Evolutionary conservation across 2,888 invertebrate genomes (phyloP).

Genomic region (Microctonus aethiopoides): DNA sequence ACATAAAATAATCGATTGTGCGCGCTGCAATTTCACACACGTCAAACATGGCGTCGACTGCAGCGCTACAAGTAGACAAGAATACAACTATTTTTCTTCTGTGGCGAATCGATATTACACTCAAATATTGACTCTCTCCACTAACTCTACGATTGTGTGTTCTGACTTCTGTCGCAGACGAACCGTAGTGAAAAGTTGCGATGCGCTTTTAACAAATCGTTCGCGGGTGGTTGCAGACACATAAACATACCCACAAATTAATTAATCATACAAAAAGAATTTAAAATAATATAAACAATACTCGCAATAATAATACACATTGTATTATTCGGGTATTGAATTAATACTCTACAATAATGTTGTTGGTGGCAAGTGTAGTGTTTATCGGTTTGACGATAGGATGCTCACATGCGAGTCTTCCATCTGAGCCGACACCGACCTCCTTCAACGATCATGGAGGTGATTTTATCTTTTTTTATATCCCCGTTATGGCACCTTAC

Average conservation of each 20-base stretch:
- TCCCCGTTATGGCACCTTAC: neutral
- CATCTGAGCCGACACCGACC: conserved; percentile 57
- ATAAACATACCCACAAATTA: neutral
- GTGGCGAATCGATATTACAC: conserved; percentile 65
- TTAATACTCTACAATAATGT: conserved; percentile 46
- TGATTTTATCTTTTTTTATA: conserved; percentile 50
- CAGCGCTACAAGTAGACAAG: conserved; percentile 46
- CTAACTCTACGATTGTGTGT: conserved; percentile 50
- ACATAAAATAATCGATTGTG: neutral
- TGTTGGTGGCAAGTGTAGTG: conserved; percentile 55
- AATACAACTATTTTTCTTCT: conserved; percentile 53
- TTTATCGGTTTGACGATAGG: conserved; percentile 57
- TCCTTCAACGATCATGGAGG: conserved; percentile 65
- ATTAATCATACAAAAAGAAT: conserved; percentile 6
- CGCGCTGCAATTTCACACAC: neutral
- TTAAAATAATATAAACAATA: conserved; percentile 3
- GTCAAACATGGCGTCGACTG: no score
- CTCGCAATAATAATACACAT: conserved; percentile 21
- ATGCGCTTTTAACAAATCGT: conserved; percentile 43
- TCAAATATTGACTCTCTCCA: conserved; percentile 68
- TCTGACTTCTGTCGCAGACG: conserved; percentile 42
- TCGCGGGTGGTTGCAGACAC: conserved; percentile 32
- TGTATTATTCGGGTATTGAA: conserved; percentile 23
- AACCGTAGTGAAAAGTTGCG: conserved; percentile 42
- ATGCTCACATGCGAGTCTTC: conserved; percentile 56